These are phyloP conservation scores for Tetheella fluctuosa DNA, from an alignment of 2,888 invertebrate species.

Conservation along the genomic window DNA sequence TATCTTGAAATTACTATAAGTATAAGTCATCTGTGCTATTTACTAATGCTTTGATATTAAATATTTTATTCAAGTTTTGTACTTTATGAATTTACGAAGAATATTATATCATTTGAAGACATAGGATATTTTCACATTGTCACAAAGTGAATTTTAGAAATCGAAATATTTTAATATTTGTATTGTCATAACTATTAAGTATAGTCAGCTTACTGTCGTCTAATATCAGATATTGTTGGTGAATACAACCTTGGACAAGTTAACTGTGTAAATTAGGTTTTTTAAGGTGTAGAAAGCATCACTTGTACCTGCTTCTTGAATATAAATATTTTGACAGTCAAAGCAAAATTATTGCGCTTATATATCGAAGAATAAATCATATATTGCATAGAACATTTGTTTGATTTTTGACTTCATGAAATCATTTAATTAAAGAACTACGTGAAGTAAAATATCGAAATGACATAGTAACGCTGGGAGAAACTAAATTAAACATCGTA, in stretches of 20 bases:
- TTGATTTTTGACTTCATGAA: conserved; percentile 38
- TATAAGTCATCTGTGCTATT: conserved; percentile 32
- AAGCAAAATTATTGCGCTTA: conserved; percentile 84
- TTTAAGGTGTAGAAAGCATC: conserved; percentile 77
- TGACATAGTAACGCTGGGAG: neutral
- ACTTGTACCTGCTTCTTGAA: conserved; percentile 82
- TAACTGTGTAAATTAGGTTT: conserved; percentile 56
- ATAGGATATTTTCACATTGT: conserved; percentile 31
- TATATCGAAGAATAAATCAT: conserved; percentile 81
- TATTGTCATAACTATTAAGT: conserved; percentile 6
- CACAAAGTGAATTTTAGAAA: conserved; percentile 52
- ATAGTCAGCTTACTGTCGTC: conserved; percentile 3
- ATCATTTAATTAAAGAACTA: too few relatives aligned
- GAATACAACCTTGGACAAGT: conserved; percentile 36
- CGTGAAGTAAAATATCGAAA: neutral
- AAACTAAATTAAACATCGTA: conserved; percentile 13
- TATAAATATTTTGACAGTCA: conserved; percentile 81
- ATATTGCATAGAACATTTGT: conserved; percentile 68
- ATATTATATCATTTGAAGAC: conserved; percentile 37
- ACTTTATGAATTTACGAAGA: conserved; percentile 45
- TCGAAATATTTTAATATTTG: conserved; percentile 21
- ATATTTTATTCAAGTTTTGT: conserved; percentile 41
- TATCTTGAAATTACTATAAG: conserved; percentile 39
- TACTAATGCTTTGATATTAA: conserved; percentile 61
- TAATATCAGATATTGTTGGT: conserved; percentile 28